phyloP scores from a whole-genome alignment of 2,113 vertebrate species.

The Rhinogobius similis region DNA sequence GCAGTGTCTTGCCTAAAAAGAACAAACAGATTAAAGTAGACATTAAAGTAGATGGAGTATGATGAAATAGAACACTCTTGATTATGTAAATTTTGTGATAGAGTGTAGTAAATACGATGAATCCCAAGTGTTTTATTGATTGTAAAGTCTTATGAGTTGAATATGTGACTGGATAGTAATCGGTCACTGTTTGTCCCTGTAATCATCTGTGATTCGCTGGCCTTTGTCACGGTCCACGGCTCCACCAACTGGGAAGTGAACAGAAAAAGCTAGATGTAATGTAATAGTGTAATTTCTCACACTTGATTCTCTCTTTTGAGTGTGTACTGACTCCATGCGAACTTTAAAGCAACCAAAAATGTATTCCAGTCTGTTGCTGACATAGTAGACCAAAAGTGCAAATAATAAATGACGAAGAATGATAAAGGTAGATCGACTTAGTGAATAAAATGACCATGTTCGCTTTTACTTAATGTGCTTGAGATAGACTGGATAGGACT shows the following conservation, averaged over 20 bases:
- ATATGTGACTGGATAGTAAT: background rate
- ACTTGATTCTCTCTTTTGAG: background rate
- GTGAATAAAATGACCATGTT: constrained; percentile 4
- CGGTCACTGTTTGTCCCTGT: background rate
- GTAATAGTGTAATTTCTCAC: background rate
- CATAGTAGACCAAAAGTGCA: background rate
- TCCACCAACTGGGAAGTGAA: background rate
- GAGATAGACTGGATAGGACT: constrained; percentile 8
- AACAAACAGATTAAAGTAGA: too few species aligned
- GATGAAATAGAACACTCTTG: too few species aligned
- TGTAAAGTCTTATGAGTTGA: background rate
- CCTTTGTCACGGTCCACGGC: background rate
- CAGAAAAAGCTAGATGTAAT: background rate
- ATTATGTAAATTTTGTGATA: too few species aligned
- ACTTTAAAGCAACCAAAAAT: background rate
- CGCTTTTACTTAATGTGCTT: constrained; percentile 11
- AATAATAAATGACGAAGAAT: background rate
- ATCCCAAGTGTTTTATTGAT: too few species aligned
- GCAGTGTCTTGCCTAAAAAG: too few species aligned
- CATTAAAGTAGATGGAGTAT: too few species aligned
- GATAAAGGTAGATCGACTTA: background rate
- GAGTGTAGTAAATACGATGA: too few species aligned
- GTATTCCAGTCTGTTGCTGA: background rate
- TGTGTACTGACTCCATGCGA: background rate
- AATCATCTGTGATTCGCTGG: background rate